Conservation (phyloP, 2,888 invertebrate species). For the Troides helena region DNA sequence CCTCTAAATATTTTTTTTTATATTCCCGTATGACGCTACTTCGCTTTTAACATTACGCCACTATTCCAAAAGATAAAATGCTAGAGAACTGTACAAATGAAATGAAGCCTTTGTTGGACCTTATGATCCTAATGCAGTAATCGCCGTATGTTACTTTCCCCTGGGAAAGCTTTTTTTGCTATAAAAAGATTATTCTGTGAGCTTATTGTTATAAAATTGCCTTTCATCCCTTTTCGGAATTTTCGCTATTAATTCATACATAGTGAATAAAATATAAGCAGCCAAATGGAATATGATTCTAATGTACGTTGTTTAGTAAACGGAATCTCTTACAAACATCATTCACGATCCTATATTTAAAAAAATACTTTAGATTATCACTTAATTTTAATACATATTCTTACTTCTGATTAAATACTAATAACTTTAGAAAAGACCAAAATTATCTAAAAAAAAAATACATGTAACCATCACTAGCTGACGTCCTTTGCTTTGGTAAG, state of each 20-base stretch:
- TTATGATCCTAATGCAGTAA: constrained; percentile 22
- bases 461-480: too few species aligned
- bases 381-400: too few species aligned
- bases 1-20: background rate
- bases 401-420: too few species aligned
- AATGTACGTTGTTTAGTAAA: too few species aligned
- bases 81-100: background rate
- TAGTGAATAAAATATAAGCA: background rate
- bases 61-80: background rate
- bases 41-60: background rate
- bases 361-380: too few species aligned
- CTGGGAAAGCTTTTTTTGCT: constrained; percentile 4
- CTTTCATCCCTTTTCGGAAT: background rate
- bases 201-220: background rate
- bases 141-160: constrained; percentile 11
- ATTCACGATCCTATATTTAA: too few species aligned
- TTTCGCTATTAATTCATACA: background rate
- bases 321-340: too few species aligned
- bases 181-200: background rate
- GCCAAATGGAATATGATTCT: too few species aligned
- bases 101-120: constrained; percentile 13
- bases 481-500: too few species aligned
- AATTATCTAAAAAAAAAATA: too few species aligned
- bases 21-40: background rate
- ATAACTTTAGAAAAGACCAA: too few species aligned